Evolutionary conservation across 2,113 vertebrate species (phyloP), one percentile per base, ranked within the genome.

Genomic region (Agelaius phoeniceus): DNA sequence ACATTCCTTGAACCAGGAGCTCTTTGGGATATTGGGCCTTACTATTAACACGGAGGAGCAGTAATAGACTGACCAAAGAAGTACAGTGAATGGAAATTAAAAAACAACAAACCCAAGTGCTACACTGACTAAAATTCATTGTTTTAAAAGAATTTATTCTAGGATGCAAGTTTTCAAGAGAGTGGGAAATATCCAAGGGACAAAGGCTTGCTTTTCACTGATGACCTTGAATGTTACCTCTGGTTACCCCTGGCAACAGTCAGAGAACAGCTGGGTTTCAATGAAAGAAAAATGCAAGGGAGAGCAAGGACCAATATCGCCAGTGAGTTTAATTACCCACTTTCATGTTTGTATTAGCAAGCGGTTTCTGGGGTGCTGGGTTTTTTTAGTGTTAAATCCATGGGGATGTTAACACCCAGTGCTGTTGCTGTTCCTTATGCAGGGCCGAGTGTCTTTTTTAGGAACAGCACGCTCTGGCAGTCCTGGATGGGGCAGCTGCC

Each of bases 161-260:
- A 63, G 63, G 46, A 80, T 39, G n/a, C 43, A 93, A 76, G 46
- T 71, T 93, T 88, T 41, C 7, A 52, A 77, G 44, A 49, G 77
- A 44, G 30, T n/a, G 28, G 52, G 39, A 89, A 73, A 76, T 37
- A 65, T 33, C 41, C 11, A 61, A 9, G 37, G 69, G n/a, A 71
- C 54, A 67, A 77, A 84, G 81, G 33, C 49, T 81, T 89, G 39
- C n/a, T 84, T 90, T 89, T 52, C 48, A 80, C 86, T 1, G 0
- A 68, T 76, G 88, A 86, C 84, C 84, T 63, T 63, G 71, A 55
- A 6, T 94, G 76, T n/a, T 62, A 83, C 59, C 90, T 49, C 61
- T 96, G 76, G 93, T 89, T 91, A 80, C 88, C 79, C 72, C 4
- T 71, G 90, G 72, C 93, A 94, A 82, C 81, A 95, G 79, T 43